Base-by-base conservation (phyloP, 1,140 invertebrate genomes). In the Matsumurasca onukii region DNA sequence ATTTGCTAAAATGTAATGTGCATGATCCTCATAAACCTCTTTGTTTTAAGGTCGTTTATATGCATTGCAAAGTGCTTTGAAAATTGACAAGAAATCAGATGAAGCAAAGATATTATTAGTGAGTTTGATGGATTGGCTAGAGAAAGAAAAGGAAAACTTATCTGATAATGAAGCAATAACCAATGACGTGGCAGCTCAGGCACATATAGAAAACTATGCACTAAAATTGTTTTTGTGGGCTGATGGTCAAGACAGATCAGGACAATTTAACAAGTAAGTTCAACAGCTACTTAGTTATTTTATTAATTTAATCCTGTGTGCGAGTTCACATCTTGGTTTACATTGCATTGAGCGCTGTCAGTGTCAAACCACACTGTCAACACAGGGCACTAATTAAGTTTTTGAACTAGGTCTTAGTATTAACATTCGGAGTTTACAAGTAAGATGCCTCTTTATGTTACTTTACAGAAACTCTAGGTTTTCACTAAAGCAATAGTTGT, bases 201-300 rank as follows among this genome's bases (percentile, higher is more conserved):
- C 97, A 12, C 90, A 98, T 78, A 84, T 99, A 59, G 98, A 99
- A 82, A 95, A 98, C 79, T 95, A 97, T 86, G 96, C 95, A 15
- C 79, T 98, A 0, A 96, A 94, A 80, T 79, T 99, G 0, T 99
- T 99, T 80, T 78, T 90, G 3, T 96, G 89, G 86, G 98, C 97
- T 49, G 97, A 99, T 77, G 88, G 89, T 77, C 91, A 97, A 79
- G 98, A 99, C 78, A 83, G 93, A 74, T 89, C 88, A 74, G 86
- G 84, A 24, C 89, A 89, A 75, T 98, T 94, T 82, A 92, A 91
- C 77, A 98, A 97, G 93, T 95, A 85, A 80, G 82, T 81, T 51
- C 59, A 5, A 39, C 5, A 39, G 34, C 17, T 39, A 39, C 5
- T 39, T 39, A 17, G 5, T 39, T 5, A 9, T 39, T 39, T 17